A percentile compares a stretch with the other conserved stretches of the same genome.
Evolutionary conservation across 1,140 invertebrate species (phyloP).

Genomic region (Thaumatotibia leucotreta): DNA sequence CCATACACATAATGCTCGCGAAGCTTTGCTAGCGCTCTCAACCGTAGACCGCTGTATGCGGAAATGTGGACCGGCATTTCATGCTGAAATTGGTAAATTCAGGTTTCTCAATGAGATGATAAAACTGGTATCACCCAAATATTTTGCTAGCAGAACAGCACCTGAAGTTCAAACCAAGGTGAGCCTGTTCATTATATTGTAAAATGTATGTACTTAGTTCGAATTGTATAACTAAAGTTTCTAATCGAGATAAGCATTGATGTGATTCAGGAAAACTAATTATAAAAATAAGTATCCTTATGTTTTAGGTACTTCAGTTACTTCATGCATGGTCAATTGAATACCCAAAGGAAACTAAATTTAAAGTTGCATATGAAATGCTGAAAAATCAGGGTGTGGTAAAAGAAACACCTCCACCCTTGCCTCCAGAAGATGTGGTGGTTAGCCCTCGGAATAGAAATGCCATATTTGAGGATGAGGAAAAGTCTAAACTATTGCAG

Average conservation of each 20-base stretch:
- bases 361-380: constrained; percentile 96
- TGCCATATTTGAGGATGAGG: constrained; percentile 91
- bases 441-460: constrained; percentile 56
- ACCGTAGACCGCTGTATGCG: constrained; percentile 93
- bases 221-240: neutral
- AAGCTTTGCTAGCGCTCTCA: constrained; percentile 84
- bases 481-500: constrained; percentile 90
- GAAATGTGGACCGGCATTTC: constrained; percentile 89
- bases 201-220: neutral
- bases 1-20: constrained; percentile 88
- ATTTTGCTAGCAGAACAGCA: constrained; percentile 91
- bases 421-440: constrained; percentile 53
- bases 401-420: constrained; percentile 77
- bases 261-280: neutral
- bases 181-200: constrained; percentile 27
- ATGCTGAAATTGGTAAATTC: constrained; percentile 96
- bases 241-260: neutral
- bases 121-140: constrained; percentile 97
- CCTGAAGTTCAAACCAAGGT: constrained; percentile 87
- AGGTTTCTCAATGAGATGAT: constrained; percentile 98
- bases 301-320: constrained; percentile 83
- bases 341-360: constrained; percentile 88
- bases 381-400: constrained; percentile 95
- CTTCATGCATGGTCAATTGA: constrained; percentile 91
- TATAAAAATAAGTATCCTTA: neutral